Evolutionary conservation across 2,113 vertebrate species (phyloP).

Genomic region (Cynopterus brachyotis): DNA sequence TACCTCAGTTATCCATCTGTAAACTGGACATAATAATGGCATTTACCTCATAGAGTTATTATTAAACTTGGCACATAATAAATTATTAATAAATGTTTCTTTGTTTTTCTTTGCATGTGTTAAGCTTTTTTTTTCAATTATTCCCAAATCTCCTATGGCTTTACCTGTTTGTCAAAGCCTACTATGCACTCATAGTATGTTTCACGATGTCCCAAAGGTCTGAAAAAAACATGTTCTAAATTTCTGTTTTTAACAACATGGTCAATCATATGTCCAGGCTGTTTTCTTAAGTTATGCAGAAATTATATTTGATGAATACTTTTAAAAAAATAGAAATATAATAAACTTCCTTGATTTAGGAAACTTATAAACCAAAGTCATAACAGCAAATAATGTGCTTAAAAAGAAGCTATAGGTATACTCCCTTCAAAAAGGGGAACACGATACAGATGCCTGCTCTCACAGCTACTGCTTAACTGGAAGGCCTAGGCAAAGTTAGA

Average conservation of each 20-base stretch:
- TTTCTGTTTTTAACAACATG: neutral
- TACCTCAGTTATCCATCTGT: neutral
- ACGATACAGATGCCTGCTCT: neutral
- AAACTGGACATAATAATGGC: neutral
- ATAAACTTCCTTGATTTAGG: neutral
- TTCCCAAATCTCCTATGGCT: neutral
- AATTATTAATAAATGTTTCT: neutral
- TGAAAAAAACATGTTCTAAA: neutral
- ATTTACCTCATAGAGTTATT: neutral
- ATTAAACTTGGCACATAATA: neutral
- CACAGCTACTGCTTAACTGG: neutral
- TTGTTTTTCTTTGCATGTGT: neutral
- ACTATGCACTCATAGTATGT: neutral
- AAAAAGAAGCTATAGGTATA: neutral
- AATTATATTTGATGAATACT: neutral
- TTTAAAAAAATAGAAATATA: conserved; percentile 10
- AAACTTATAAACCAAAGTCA: neutral
- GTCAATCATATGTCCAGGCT: neutral
- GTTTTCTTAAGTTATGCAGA: neutral
- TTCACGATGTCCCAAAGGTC: neutral
- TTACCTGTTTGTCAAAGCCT: neutral
- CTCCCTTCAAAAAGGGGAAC: neutral
- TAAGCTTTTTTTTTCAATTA: neutral
- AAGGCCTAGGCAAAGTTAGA: neutral
- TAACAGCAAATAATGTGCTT: neutral